Base-by-base conservation (phyloP, 2,888 invertebrate species). In the Brachylomia viminalis region DNA sequence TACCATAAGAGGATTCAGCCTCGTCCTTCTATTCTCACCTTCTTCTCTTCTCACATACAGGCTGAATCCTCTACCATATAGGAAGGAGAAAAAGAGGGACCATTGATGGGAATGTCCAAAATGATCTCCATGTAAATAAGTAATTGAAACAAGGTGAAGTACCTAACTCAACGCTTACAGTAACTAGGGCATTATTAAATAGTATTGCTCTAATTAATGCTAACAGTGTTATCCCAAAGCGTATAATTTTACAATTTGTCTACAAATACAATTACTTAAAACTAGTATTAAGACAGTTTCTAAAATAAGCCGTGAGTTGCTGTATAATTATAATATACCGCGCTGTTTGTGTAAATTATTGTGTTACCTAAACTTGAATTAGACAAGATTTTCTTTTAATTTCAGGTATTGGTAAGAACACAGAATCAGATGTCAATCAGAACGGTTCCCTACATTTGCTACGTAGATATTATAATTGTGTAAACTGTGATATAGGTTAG, bases 401-500 rank as follows among this genome's bases (percentile, higher is more conserved):
- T 89, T 77, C 88, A 88, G 88, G 87, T 89, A 84, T 78, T 65
- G 82, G 64, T 66, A 75, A 73, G 70, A 76, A 82, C 67, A 75
- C 68, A 62, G 75, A 79, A 80, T 72, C 49, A 42, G 81, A 81
- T 79, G 84, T 83, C 82, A 79, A 33, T 75, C 75, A 68, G 70
- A 78, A 80, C 64, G 67, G 58, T 82, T 86, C 84, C 87, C 86
- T 77, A 80, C 66, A 72, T 85, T 87, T 78, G 86, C 83, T 87
- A 80, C 75, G 83, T 89, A 88, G 84, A 75, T 74, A 56, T 59
- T 72, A 65, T 83, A 80, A 84, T 82, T 84, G 77, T 87, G 72
- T 87, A 85, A 89, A 85, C 89, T 89, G 89, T 89, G 89, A 89
- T 89, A 89, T 90, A 90, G 89, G 79, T 69, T 90, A 89, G 84